Base-by-base conservation (phyloP, 35 echinoderm and acorn worm genomes). In the Holothuria glaberrima region DNA sequence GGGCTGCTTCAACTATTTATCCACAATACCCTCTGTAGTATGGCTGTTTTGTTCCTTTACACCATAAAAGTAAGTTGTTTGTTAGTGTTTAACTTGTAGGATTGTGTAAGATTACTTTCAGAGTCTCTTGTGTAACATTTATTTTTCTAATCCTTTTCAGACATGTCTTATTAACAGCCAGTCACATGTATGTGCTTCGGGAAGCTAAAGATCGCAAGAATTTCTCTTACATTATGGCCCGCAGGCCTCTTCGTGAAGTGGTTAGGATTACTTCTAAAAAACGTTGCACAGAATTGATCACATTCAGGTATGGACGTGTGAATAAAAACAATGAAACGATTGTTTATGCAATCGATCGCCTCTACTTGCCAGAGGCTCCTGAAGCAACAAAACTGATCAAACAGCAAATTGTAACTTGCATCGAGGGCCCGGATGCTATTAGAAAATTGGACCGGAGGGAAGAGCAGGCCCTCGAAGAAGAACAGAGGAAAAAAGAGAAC, bases 261-360 rank as follows among this genome's bases (percentile, higher is more conserved):
- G 97, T 95, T 24, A 68, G 93, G 17, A 99, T 99, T 71, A 98
- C 97, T 14, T 99, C 93, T 14, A 99, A 99, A 82, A 99, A 99
- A 58, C 91, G 97, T 29, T 94, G 93, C 58, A 62, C 97, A 14
- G 97, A 99, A 88, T 83, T 99, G 71, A 99, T 99, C 88, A 99
- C 97, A 9, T 99, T 99, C 85, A 87, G 93, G 22, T 99, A 99
- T 48, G 97, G 97, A 60, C 86, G 86, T 18, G 88, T 92, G 20
- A 93, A 88, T 83, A 91, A 86, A 19, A 86, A 88, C 66, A 90
- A 89, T 66, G 90, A 93, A 35, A 99, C 88, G 17, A 88, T 75
- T 12, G 66, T 99, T 17, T 91, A 94, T 41, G 88, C 86, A 9
- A 83, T 92, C 21, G 96, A 95, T 64, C 67, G 97, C 35, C 74